phyloP scores from a whole-genome alignment of 2,888 invertebrate species.

The Drosophila histrio region DNA sequence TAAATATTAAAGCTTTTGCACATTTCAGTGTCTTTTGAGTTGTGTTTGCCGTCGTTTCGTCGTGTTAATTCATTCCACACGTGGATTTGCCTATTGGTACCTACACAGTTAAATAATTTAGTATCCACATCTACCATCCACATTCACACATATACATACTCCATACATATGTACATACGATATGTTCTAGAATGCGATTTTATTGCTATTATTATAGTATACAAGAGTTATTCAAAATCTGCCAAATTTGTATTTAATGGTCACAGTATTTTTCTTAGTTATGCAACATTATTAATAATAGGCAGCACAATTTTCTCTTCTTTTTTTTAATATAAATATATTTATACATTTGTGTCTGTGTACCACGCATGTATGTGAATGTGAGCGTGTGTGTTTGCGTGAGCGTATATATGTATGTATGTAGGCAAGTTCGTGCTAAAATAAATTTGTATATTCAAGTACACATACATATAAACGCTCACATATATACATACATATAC shows the following conservation, averaged over 20 bases:
- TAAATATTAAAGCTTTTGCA: conserved; percentile 72
- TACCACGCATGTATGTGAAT: neutral
- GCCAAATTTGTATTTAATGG: conserved; percentile 8
- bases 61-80: conserved; percentile 54
- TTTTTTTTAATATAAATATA: conserved; percentile 26
- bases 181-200: neutral
- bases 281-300: conserved; percentile 60
- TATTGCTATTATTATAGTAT: neutral
- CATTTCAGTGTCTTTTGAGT: conserved; percentile 80
- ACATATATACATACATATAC: conserved; percentile 16
- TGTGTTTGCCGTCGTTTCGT: conserved; percentile 81
- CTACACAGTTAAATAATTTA: conserved; percentile 16
- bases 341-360: conserved; percentile 2
- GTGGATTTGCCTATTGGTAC: conserved; percentile 63
- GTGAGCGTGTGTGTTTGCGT: no score
- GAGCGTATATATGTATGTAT: neutral
- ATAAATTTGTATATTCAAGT: conserved; percentile 24
- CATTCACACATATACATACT: neutral
- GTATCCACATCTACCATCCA: neutral
- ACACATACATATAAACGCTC: conserved; percentile 10
- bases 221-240: conserved; percentile 9
- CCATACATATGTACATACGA: neutral
- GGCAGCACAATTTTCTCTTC: conserved; percentile 26
- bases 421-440: conserved; percentile 16
- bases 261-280: conserved; percentile 47